Base-by-base conservation (phyloP, 2,113 vertebrate species). In the Malurus elegans region DNA sequence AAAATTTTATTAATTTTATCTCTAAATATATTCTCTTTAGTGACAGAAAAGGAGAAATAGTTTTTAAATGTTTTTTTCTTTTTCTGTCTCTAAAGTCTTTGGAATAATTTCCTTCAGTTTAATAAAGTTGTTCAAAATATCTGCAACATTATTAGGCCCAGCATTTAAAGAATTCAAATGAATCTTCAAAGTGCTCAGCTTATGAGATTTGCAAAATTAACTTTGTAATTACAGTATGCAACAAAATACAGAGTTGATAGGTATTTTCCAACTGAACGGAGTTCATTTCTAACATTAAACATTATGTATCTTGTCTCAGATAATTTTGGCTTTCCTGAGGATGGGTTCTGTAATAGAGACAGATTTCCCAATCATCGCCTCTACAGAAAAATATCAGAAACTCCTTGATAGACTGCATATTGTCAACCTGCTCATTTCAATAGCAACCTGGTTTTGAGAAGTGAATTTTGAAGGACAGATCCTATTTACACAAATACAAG, bases 181-280 rank as follows among this genome's bases (percentile, higher is more conserved):
- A 94, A 93, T 91, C 88, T 97, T 97, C 93, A 96, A 98, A 97
- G 89, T 53, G 29, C 56, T 90, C 75, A 89, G 85, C 71, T 97
- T 97, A 97, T 92, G 89, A 96, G 90, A 97, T 97, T 97, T 96
- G 80, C 91, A 97, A 96, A 98, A 97, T 97, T 97, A 98, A 96
- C 93, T 97, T 97, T 84, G 69, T 97, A 97, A 97, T 97, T 97
- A 96, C 58, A 80, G 62, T 90, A 71, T 90, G 86, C 93, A 94
- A 96, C 88, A 95, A 96, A 98, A 96, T 85, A 92, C 48, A 47
- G 58, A 67, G 76, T 72, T 96, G 90, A 97, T 51, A 91, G 91
- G 83, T 79, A 91, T 96, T 97, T 97, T 97, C 90, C 92, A 96
- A 84, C 31, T 28, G 57, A 96, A 88, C 56, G n/a, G 65, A 95